A percentile compares a stretch with the other conserved stretches of the same genome.
Evolutionary conservation across 2,113 vertebrate species (phyloP).

Genomic region (Sapayoa aenigma): DNA sequence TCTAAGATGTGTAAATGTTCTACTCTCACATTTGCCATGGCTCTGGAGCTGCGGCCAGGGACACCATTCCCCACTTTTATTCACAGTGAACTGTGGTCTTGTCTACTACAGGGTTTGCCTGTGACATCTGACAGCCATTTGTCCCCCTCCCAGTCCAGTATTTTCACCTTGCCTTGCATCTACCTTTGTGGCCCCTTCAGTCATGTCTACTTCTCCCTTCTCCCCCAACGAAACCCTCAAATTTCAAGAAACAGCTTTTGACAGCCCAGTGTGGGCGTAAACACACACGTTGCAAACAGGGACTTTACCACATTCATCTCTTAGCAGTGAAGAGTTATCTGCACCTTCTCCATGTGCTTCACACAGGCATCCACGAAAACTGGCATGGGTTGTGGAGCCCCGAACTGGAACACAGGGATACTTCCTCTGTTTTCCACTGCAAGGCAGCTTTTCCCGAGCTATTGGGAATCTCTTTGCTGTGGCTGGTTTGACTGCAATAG

Average conservation of each 20-base stretch:
- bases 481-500: not conserved
- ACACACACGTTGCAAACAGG: rapidly evolving
- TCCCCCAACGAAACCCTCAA: not conserved
- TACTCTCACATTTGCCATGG: not conserved
- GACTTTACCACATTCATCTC: not conserved
- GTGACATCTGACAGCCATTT: not conserved
- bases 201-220: not conserved
- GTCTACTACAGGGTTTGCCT: rapidly evolving
- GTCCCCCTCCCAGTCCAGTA: not conserved
- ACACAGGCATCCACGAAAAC: rapidly evolving
- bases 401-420: rapidly evolving
- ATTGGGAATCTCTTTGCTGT: not conserved
- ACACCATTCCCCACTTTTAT: not conserved
- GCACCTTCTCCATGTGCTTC: not conserved
- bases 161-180: not conserved
- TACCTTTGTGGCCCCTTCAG: not conserved
- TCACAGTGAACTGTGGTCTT: not conserved
- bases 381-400: rapidly evolving
- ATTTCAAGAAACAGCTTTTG: not conserved
- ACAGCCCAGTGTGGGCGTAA: not conserved
- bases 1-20: not conserved
- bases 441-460: not conserved
- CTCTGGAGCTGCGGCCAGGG: not conserved
- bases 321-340: not conserved
- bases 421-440: not conserved